Evolutionary conservation across 2,113 vertebrate species (phyloP).

Genomic region (Syrmaticus mikado): DNA sequence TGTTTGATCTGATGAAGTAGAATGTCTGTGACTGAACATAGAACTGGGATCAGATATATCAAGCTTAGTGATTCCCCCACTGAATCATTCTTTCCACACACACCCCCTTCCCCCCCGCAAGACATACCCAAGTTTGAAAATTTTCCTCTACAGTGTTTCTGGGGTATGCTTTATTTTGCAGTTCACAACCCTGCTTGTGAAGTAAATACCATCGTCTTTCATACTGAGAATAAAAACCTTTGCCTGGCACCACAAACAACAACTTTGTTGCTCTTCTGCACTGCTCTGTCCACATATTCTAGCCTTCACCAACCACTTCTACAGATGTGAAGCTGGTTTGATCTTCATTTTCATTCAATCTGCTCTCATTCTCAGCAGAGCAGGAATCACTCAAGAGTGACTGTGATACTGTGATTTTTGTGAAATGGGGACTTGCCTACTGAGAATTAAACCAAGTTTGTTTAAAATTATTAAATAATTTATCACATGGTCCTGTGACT

Average conservation of each 20-base stretch:
- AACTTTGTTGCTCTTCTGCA: conserved; percentile 31
- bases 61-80: not conserved
- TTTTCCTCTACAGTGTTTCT: conserved; percentile 11
- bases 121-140: conserved; percentile 20
- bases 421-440: not conserved
- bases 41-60: not conserved
- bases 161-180: conserved; percentile 50
- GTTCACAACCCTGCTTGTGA: conserved; percentile 49
- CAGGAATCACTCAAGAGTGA: not conserved
- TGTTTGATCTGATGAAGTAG: not conserved
- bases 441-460: not conserved
- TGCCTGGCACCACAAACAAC: not conserved
- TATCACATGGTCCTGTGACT: not conserved
- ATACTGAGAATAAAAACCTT: not conserved
- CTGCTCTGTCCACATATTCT: conserved; percentile 19
- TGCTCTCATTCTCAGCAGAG: conserved; percentile 9
- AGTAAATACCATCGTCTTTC: conserved; percentile 51
- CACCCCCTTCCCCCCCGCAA: not conserved
- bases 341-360: conserved; percentile 29
- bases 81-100: not conserved
- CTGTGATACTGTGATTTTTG: not conserved
- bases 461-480: not conserved
- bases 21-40: not conserved
- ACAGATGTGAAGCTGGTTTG: conserved; percentile 24
- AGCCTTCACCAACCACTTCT: conserved; percentile 28